Conservation (phyloP, 2,113 vertebrate species). For the Rhabdornis inornatus region DNA sequence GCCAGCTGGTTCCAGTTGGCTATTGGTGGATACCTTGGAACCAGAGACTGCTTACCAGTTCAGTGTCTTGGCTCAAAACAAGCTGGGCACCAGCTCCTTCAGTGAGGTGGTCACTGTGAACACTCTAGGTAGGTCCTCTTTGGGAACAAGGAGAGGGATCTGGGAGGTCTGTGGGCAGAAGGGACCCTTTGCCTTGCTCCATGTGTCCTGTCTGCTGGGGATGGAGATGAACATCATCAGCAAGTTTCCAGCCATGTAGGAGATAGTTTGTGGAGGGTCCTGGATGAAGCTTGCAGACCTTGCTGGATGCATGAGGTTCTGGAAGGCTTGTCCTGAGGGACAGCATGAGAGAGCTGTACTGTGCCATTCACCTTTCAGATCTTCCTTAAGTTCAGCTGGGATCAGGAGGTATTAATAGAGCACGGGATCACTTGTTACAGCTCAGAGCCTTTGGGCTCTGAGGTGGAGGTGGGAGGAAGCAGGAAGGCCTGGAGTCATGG, state of each 20-base stretch:
- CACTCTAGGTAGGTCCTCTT: constrained; percentile 86
- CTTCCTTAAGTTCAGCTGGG: background rate
- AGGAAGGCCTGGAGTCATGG: background rate
- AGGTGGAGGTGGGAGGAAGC: background rate
- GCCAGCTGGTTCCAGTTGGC: constrained; percentile 86
- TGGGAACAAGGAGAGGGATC: background rate
- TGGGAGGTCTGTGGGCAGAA: background rate
- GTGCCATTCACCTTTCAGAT: background rate
- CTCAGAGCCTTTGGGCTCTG: background rate
- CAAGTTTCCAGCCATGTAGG: background rate
- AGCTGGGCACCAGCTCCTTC: constrained; percentile 97
- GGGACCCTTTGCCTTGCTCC: background rate
- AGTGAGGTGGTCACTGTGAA: constrained; percentile 99
- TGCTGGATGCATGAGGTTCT: background rate
- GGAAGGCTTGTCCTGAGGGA: background rate
- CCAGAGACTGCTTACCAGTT: constrained; percentile 97
- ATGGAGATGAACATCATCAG: background rate
- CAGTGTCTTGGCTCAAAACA: constrained; percentile 98
- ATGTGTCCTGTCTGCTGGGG: background rate
- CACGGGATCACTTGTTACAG: background rate
- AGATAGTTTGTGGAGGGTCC: background rate
- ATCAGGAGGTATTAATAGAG: constrained; percentile 25
- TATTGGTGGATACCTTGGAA: constrained; percentile 91
- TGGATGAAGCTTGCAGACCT: background rate
- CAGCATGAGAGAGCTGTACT: background rate